Evolutionary conservation across 2,888 invertebrate genomes (phyloP).

Genomic region (Neoascia interrupta): DNA sequence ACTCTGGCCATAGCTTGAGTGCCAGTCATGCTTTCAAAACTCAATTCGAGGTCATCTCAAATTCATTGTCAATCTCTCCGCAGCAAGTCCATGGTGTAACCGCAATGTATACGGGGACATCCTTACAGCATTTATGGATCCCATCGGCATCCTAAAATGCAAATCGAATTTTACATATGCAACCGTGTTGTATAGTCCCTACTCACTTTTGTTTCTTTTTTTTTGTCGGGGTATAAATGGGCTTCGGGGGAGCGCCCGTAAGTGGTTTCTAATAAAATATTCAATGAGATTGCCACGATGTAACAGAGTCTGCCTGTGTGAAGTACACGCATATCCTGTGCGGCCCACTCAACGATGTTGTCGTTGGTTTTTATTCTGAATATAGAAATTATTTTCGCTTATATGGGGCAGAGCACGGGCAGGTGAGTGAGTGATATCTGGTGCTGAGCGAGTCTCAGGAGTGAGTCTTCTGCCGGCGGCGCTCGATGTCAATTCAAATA

Average conservation of each 20-base stretch:
- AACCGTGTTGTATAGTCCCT: slow-evolving; percentile 26
- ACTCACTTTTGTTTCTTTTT: not conserved
- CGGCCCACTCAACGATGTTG: slow-evolving; percentile 17
- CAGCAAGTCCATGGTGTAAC: not conserved
- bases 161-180: slow-evolving; percentile 65
- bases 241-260: slow-evolving; percentile 44
- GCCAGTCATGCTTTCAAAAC: slow-evolving; percentile 17
- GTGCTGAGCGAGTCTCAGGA: not conserved
- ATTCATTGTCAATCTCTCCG: slow-evolving; percentile 63
- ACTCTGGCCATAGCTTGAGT: slow-evolving; percentile 1
- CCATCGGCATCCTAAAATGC: slow-evolving; percentile 62
- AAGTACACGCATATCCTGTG: slow-evolving; percentile 19
- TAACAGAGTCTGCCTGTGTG: slow-evolving; percentile 1
- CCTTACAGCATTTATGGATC: slow-evolving; percentile 52
- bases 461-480: not conserved
- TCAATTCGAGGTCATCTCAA: slow-evolving; percentile 57
- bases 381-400: slow-evolving; percentile 25
- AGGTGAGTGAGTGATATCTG: slow-evolving; percentile 13
- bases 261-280: slow-evolving; percentile 60
- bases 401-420: not conserved
- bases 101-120: slow-evolving; percentile 12
- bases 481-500: slow-evolving; percentile 9
- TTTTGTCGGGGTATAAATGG: slow-evolving; percentile 17
- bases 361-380: slow-evolving; percentile 43
- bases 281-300: slow-evolving; percentile 54